These are phyloP conservation scores for Crocodylus rhombifer DNA, from an alignment of 2,797 vertebrate genomes.

Conservation along the genomic window DNA sequence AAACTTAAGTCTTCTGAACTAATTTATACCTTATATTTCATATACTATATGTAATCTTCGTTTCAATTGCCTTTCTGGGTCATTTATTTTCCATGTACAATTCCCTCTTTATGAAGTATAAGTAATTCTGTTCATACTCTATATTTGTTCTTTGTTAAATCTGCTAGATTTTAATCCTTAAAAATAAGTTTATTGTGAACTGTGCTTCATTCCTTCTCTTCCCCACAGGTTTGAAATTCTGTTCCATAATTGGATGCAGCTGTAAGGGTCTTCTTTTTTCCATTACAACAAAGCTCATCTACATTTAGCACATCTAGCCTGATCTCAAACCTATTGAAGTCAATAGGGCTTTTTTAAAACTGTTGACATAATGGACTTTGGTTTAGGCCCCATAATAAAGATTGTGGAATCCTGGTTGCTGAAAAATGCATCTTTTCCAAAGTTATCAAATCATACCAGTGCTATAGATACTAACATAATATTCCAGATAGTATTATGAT, in stretches of 20 bases:
- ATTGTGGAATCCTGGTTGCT: neutral
- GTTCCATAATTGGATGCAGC: neutral
- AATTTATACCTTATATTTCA: slow-evolving; percentile 74
- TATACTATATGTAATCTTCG: slow-evolving; percentile 72
- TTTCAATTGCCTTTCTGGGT: slow-evolving; percentile 66
- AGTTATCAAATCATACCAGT: neutral
- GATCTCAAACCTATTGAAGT: neutral
- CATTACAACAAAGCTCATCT: neutral
- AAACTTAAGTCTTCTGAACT: slow-evolving; percentile 63
- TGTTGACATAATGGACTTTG: no score
- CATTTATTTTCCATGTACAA: slow-evolving; percentile 61
- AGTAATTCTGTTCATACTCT: slow-evolving; percentile 18
- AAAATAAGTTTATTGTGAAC: neutral
- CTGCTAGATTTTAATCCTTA: neutral
- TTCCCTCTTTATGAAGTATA: slow-evolving; percentile 46
- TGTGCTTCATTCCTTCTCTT: neutral
- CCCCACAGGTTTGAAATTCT: neutral
- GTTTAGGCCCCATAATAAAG: neutral
- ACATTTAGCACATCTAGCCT: neutral
- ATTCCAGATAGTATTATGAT: fast-evolving
- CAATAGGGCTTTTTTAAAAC: no score
- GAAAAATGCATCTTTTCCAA: neutral
- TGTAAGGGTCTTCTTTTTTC: neutral
- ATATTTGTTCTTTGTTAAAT: slow-evolving; percentile 11
- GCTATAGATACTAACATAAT: neutral